phyloP scores from a whole-genome alignment of 2,797 vertebrate genomes.

The Oreonectes daqikongensis region DNA sequence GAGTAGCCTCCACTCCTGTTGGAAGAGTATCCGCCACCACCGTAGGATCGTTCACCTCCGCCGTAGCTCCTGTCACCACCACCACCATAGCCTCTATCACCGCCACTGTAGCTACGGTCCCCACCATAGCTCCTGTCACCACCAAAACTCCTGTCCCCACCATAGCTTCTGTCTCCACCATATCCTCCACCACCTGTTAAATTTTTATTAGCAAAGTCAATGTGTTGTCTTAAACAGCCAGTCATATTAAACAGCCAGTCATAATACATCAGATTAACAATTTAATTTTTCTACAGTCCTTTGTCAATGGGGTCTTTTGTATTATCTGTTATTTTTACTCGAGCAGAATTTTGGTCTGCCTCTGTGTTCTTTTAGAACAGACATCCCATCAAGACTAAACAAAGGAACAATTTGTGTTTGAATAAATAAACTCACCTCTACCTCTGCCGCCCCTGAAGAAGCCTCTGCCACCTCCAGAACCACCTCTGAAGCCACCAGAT shows the following conservation, averaged over 20 bases:
- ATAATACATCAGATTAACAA: too few species aligned
- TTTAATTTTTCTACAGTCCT: too few species aligned
- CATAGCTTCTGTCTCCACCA: constrained; percentile 54
- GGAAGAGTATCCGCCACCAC: constrained; percentile 52
- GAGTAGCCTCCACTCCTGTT: constrained; percentile 59
- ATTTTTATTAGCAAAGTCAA: not conserved
- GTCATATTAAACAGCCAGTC: too few species aligned
- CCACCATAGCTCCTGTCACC: constrained; percentile 56
- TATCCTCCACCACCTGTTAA: constrained; percentile 57
- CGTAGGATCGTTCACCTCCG: constrained; percentile 47
- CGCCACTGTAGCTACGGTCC: constrained; percentile 47
- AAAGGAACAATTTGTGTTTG: too few species aligned
- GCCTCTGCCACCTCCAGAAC: constrained; percentile 74
- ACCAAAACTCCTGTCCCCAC: constrained; percentile 50
- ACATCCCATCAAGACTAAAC: too few species aligned
- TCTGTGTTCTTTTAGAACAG: too few species aligned
- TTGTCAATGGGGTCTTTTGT: too few species aligned
- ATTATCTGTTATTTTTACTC: too few species aligned
- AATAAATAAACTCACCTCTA: constrained; percentile 58
- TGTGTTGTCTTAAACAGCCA: too few species aligned
- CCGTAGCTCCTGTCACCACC: constrained; percentile 42
- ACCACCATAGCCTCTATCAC: constrained; percentile 55
- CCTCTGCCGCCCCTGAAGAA: constrained; percentile 74
- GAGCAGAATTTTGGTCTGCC: too few species aligned
- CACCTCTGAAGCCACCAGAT: constrained; percentile 80